Evolutionary conservation across 2,113 vertebrate species (phyloP).

Genomic region (Pterocles burchelli): DNA sequence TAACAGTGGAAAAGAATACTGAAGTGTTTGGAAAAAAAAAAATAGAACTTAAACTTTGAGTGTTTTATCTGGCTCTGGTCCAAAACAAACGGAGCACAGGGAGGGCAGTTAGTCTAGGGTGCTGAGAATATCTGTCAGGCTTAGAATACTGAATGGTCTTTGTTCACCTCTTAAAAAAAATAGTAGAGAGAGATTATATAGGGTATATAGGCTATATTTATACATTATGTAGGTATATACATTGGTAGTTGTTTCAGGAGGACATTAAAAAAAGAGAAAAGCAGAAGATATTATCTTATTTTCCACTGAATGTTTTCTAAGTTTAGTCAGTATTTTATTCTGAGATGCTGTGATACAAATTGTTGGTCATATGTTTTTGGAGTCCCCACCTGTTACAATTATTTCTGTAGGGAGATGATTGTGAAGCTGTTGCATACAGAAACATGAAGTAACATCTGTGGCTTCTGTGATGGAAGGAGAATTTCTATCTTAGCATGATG

Average conservation of each 20-base stretch:
- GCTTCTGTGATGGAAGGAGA: neutral
- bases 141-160: conserved; percentile 51
- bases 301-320: neutral
- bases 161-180: conserved; percentile 49
- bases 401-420: neutral
- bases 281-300: neutral
- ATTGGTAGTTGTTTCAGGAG: neutral
- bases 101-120: conserved; percentile 25
- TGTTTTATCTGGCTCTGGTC: conserved; percentile 65
- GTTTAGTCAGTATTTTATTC: neutral
- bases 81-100: conserved; percentile 53
- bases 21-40: neutral
- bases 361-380: neutral
- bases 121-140: conserved; percentile 41
- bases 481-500: neutral
- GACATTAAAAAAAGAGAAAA: neutral
- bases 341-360: neutral
- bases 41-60: neutral
- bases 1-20: conserved; percentile 13
- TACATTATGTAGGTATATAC: neutral
- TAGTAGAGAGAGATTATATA: neutral
- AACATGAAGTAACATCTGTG: neutral
- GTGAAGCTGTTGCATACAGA: neutral
- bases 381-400: neutral
- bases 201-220: neutral